A percentile compares a stretch with the other conserved stretches of the same genome.
Evolutionary conservation across 1,140 invertebrate genomes (phyloP).

Genomic region (Drosophila kepulauana): DNA sequence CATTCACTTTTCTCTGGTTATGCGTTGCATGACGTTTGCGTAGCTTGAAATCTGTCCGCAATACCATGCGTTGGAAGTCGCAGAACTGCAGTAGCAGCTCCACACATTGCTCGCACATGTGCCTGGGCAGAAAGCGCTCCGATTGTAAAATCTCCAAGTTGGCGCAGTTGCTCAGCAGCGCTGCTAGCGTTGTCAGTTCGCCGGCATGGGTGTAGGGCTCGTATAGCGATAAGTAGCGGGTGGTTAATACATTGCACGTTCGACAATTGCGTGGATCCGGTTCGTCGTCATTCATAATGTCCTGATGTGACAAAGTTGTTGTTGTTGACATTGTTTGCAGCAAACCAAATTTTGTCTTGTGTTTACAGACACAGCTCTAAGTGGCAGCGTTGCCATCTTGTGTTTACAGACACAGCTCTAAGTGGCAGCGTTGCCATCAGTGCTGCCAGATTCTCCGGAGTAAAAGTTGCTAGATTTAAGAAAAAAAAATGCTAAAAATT

Average conservation of each 20-base stretch:
- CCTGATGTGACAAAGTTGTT: slow-evolving; percentile 1
- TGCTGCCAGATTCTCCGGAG: too few species aligned
- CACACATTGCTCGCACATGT: slow-evolving; percentile 54
- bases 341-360: neutral
- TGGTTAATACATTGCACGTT: slow-evolving; percentile 46
- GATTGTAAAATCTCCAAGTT: slow-evolving; percentile 50
- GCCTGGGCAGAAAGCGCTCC: slow-evolving; percentile 55
- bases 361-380: slow-evolving; percentile 19
- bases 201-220: slow-evolving; percentile 39
- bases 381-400: neutral
- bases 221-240: slow-evolving; percentile 40
- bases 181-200: slow-evolving; percentile 55
- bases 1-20: neutral
- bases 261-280: slow-evolving; percentile 40
- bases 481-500: too few species aligned
- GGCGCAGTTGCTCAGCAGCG: slow-evolving; percentile 52
- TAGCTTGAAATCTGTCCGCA: slow-evolving; percentile 37
- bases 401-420: slow-evolving; percentile 21
- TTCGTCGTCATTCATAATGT: neutral
- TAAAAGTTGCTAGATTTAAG: too few species aligned
- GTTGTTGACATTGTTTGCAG: slow-evolving; percentile 21
- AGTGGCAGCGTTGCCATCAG: too few species aligned
- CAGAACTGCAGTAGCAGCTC: slow-evolving; percentile 13
- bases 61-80: slow-evolving; percentile 43
- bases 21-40: slow-evolving; percentile 31